Base-by-base conservation (phyloP, 2,113 vertebrate genomes). In the Rhombomys opimus region DNA sequence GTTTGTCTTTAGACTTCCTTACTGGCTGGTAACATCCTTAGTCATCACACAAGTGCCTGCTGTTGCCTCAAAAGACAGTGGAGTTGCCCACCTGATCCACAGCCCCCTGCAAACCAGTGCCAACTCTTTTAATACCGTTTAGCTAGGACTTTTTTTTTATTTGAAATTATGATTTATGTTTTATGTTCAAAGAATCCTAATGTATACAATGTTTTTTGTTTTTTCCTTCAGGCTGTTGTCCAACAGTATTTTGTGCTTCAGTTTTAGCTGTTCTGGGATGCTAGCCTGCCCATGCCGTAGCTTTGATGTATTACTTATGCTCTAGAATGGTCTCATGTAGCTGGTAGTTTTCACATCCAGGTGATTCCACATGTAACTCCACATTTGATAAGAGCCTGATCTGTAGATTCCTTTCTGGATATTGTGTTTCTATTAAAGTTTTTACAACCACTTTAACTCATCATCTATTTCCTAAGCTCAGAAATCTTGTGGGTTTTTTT, bases 151-250 rank as follows among this genome's bases (percentile, higher is more conserved):
- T 97, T 89, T 84, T 30, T 89, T 84, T 30, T 10, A 18, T 82
- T 93, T 93, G 67, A 94, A 96, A 90, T 32, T 18, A 32, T 38
- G 30, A 30, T 88, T 80, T 90, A 68, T 93, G 80, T 89, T 93
- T 46, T 72, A 25, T 97, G 11, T 94, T 95, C n/a, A 75, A 86
- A 95, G 65, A 81, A 86, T 76, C n/a, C 32, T 85, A 81, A 72
- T 57, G 50, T 20, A 68, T 35, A 9, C 67, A 22, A 76, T 82
- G 0, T 41, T 14, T 73, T 61, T 90, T 85, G 0, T 41, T 14
- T 73, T 54, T 90, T 85, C 15, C 15, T 89, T 59, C 35, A 80
- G 35, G 46, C 0, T 4, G 35, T 63, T 76, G 76, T 52, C 90
- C 35, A 92, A 80, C 46, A 87, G 15, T 90, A 61, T 91, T 14